phyloP scores from a whole-genome alignment of 2,797 vertebrate species.

The Enteromius thamalakanensis region DNA sequence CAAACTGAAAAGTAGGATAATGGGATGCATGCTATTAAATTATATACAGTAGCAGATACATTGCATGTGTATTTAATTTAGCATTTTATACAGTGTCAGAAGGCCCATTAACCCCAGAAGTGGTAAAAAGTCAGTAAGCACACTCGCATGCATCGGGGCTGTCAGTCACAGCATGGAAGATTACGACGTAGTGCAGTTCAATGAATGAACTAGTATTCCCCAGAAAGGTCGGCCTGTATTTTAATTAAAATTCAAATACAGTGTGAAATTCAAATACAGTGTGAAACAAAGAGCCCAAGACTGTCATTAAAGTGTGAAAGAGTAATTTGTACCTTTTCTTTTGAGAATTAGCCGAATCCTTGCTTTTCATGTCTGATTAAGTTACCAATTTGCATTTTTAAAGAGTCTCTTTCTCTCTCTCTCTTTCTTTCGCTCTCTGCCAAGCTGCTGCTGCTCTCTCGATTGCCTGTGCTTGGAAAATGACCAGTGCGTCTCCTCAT shows the following conservation, averaged over 20 bases:
- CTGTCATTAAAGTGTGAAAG: conserved; percentile 66
- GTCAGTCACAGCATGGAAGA: conserved; percentile 22
- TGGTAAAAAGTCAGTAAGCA: conserved; percentile 28
- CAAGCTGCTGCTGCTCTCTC: conserved; percentile 72
- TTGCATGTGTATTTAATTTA: conserved; percentile 50
- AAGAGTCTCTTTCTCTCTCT: conserved; percentile 69
- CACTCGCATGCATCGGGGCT: neutral
- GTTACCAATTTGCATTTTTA: conserved; percentile 82
- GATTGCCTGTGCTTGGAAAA: conserved; percentile 80
- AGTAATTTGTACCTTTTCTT: conserved; percentile 73
- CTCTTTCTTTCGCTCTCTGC: conserved; percentile 36
- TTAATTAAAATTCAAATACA: conserved; percentile 46
- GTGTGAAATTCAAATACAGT: conserved; percentile 53
- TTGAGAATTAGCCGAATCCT: conserved; percentile 72
- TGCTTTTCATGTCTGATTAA: conserved; percentile 74
- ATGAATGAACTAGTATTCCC: conserved; percentile 33
- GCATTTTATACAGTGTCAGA: conserved; percentile 55
- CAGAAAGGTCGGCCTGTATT: conserved; percentile 23
- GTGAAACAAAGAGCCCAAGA: conserved; percentile 66
- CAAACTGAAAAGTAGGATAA: conserved; percentile 68
- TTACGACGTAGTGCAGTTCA: conserved; percentile 9
- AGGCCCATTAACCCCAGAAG: conserved; percentile 1
- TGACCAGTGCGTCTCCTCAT: conserved; percentile 76
- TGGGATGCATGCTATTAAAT: conserved; percentile 66
- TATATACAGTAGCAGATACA: conserved; percentile 61